These are phyloP conservation scores for Resseliella maxima DNA, from an alignment of 2,888 invertebrate genomes.

Conservation along the genomic window DNA sequence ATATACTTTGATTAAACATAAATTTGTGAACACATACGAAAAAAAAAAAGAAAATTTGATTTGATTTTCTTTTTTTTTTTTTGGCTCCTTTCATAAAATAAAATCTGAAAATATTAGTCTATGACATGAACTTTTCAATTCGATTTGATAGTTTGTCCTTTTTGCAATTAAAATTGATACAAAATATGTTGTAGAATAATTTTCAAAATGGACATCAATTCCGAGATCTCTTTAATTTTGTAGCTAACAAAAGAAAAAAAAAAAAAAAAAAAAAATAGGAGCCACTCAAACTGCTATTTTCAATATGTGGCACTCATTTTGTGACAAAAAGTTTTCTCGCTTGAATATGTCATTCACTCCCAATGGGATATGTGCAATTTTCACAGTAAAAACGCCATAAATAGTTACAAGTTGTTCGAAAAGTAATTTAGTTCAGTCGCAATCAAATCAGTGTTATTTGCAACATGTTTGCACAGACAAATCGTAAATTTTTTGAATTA, in stretches of 20 bases:
- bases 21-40: no score
- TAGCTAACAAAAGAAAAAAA: background rate
- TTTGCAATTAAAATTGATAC: no score
- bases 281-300: background rate
- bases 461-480: constrained; percentile 15
- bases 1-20: no score
- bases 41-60: no score
- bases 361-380: background rate
- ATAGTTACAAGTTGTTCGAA: constrained; percentile 7
- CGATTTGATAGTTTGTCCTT: no score
- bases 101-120: no score
- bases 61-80: no score
- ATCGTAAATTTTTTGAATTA: constrained; percentile 16
- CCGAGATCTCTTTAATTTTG: no score
- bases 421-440: background rate
- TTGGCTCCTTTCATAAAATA: no score
- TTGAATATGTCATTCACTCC: background rate
- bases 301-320: background rate
- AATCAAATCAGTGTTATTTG: constrained; percentile 2
- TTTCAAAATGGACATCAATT: no score
- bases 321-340: background rate
- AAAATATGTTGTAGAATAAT: no score
- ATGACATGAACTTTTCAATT: no score
- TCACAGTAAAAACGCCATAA: background rate
- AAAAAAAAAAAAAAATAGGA: background rate